A percentile compares a stretch with the other conserved stretches of the same genome.
These are phyloP conservation scores for Agrochola lota DNA, from an alignment of 2,888 invertebrate species.

Conservation along the genomic window DNA sequence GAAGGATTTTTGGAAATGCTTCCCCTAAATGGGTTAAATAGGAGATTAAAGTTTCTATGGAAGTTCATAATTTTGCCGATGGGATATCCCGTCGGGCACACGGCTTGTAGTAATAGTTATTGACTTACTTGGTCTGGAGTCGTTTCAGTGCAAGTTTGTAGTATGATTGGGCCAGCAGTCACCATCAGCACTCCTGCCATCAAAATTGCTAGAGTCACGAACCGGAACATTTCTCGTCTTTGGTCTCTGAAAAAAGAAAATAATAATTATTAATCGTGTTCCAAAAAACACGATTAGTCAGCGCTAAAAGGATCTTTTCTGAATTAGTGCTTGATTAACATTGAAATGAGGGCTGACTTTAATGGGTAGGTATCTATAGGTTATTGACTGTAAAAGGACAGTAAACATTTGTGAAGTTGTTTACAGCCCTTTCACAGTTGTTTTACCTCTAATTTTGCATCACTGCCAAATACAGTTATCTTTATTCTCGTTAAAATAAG, in stretches of 20 bases:
- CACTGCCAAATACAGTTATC: no score
- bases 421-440: no score
- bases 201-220: neutral
- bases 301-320: neutral
- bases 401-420: no score
- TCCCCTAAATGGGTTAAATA: no score
- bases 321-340: neutral
- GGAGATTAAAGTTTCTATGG: no score
- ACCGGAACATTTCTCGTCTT: neutral
- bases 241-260: neutral
- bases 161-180: neutral
- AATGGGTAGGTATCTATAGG: no score
- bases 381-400: no score
- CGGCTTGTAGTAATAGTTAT: neutral
- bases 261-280: neutral
- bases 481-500: no score
- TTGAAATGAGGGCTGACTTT: neutral
- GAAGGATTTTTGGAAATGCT: no score
- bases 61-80: no score
- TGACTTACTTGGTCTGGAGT: conserved; percentile 4
- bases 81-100: no score
- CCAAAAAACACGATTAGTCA: neutral
- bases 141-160: neutral
- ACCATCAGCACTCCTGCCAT: neutral
- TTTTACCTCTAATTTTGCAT: no score